Conservation (phyloP, 1,140 invertebrate genomes). For the Himalopsyche phryganea region DNA sequence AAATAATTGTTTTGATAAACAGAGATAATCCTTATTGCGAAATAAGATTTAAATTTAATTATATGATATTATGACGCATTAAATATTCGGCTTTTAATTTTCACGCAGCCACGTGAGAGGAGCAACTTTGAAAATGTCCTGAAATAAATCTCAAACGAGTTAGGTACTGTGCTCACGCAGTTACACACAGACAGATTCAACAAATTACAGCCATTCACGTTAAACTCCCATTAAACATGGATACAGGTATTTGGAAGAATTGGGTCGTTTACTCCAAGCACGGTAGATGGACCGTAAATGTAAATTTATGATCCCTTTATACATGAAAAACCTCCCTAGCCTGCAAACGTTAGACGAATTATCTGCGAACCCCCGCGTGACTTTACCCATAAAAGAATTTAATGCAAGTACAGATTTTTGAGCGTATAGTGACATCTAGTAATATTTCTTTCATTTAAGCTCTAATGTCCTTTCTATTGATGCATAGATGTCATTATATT, state of each 20-base stretch:
- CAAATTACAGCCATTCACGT: slow-evolving; percentile 34
- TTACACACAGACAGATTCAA: slow-evolving; percentile 21
- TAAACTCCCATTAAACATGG: slow-evolving; percentile 36
- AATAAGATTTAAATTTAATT: too few relatives aligned
- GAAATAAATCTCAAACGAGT: slow-evolving; percentile 26
- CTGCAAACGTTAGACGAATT: slow-evolving; percentile 26
- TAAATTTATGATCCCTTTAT: slow-evolving; percentile 35
- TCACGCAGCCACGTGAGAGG: background rate
- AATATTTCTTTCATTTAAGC: too few relatives aligned
- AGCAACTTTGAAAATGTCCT: slow-evolving; percentile 16
- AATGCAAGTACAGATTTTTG: too few relatives aligned
- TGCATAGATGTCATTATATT: too few relatives aligned
- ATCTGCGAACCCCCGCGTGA: slow-evolving; percentile 11
- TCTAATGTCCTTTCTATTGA: too few relatives aligned
- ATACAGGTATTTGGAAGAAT: slow-evolving; percentile 36
- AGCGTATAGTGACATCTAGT: too few relatives aligned
- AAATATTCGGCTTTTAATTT: too few relatives aligned
- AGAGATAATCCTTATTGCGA: too few relatives aligned
- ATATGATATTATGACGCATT: too few relatives aligned
- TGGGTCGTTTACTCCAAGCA: slow-evolving; percentile 34
- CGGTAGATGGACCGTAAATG: slow-evolving; percentile 35
- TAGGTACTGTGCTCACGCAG: slow-evolving; percentile 19
- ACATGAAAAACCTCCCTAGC: slow-evolving; percentile 32
- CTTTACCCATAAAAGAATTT: too few relatives aligned
- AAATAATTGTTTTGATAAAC: too few relatives aligned